phyloP scores from a whole-genome alignment of 2,888 invertebrate genomes.

The Amphiduros pacificus region DNA sequence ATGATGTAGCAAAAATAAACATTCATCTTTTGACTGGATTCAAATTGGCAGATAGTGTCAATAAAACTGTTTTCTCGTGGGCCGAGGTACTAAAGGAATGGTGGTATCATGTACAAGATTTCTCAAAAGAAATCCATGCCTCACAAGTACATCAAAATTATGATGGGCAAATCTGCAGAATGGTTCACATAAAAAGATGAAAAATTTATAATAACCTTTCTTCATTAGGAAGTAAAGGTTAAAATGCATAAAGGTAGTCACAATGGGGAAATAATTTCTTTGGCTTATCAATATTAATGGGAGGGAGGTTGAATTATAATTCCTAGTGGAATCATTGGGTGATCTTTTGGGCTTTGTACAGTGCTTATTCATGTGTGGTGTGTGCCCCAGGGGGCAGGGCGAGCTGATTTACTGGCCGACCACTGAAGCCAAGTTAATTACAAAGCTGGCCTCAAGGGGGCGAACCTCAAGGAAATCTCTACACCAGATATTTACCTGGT shows the following conservation, averaged over 20 bases:
- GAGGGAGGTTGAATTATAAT: slow-evolving; percentile 11
- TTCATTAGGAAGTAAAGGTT: slow-evolving; percentile 14
- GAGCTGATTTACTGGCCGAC: slow-evolving; percentile 17
- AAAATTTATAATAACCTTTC: slow-evolving; percentile 14
- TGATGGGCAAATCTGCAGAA: too few species aligned
- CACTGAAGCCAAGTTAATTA: slow-evolving; percentile 21
- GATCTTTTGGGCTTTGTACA: slow-evolving; percentile 17
- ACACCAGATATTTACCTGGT: slow-evolving; percentile 9
- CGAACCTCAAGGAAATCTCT: slow-evolving; percentile 13
- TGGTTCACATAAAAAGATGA: too few species aligned
- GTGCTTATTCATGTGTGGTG: slow-evolving; percentile 60
- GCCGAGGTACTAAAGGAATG: background rate
- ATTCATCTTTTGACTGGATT: background rate
- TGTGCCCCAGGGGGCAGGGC: slow-evolving; percentile 65
- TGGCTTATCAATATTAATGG: slow-evolving; percentile 16
- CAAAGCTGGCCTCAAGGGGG: slow-evolving; percentile 15
- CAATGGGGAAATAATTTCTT: slow-evolving; percentile 10
- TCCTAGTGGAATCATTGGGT: slow-evolving; percentile 10
- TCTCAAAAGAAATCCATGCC: background rate
- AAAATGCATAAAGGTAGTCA: background rate
- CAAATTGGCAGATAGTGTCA: background rate
- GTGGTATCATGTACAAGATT: background rate
- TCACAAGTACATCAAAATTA: background rate
- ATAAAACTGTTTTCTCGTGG: too few species aligned
- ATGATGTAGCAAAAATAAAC: too few species aligned